Conservation (phyloP, 2,797 vertebrate genomes). For the Haliaeetus albicilla region DNA sequence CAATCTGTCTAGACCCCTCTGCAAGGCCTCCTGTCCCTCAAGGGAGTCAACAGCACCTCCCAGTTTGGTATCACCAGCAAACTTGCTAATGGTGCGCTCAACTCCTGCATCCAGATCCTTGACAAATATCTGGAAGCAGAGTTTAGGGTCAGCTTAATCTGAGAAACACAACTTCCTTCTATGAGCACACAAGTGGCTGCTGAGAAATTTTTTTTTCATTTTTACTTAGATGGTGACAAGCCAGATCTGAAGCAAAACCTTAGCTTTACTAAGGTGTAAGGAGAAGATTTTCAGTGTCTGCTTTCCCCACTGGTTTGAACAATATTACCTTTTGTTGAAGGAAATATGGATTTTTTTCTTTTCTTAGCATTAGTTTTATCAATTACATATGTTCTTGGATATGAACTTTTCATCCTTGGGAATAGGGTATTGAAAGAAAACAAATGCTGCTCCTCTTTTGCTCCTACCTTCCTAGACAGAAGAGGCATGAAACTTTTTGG, state of each 20-base stretch:
- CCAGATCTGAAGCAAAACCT: neutral
- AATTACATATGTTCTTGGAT: constrained; percentile 14
- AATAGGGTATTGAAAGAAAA: constrained; percentile 42
- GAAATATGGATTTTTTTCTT: neutral
- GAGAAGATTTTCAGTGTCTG: neutral
- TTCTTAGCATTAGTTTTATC: constrained; percentile 19
- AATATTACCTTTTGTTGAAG: neutral
- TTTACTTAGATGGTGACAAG: neutral
- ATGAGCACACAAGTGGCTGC: neutral
- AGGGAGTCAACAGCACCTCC: neutral
- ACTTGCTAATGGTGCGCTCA: neutral
- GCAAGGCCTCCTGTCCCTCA: too few relatives aligned
- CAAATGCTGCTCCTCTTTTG: neutral
- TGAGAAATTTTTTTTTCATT: neutral
- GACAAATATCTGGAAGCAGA: neutral
- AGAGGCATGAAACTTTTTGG: constrained; percentile 37
- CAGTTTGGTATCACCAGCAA: neutral
- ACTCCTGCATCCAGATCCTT: neutral
- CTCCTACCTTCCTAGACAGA: neutral
- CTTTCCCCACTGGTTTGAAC: neutral
- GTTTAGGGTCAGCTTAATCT: neutral
- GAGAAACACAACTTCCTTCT: neutral
- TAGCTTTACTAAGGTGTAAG: neutral
- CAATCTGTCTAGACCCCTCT: neutral
- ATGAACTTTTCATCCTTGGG: constrained; percentile 52